Base-by-base conservation (phyloP, 53 echinoderm and acorn worm genomes). In the Paracentrotus lividus region DNA sequence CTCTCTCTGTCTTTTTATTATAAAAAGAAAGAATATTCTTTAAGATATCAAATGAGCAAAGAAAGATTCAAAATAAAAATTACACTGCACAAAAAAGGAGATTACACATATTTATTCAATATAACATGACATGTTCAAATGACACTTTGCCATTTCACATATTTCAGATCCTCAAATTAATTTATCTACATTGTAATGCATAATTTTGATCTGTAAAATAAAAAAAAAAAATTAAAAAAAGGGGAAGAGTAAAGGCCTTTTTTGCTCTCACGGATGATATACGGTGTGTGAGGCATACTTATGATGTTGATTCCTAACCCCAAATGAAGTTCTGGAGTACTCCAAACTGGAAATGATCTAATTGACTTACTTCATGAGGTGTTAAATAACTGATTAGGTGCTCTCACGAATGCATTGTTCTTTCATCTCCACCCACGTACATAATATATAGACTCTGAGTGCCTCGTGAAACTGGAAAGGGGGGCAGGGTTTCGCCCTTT, bases 331-430 rank as follows among this genome's bases (percentile, higher is more conserved):
- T 81, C 27, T 26, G 27, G 24, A 18, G n/a, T 10, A 81, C n/a
- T 72, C 47, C 47, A 81, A 26, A 18, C 81, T 81, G 81, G 81
- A 81, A 81, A 81, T 81, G 81, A 81, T 23, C 23, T 77, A 77
- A 81, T 47, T 45, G 45, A 78, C 24, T 26, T 78, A 45, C n/a
- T 45, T 81, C 40, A 40, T 81, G 81, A 47, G 81, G 1, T 81
- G 81, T 81, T 81, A 26, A 81, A 47, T 72, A 81, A 47, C 47
- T 81, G 26, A 81, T 81, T 81, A 81, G 27, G 47, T 81, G 45
- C 47, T 47, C 47, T 81, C 47, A 81, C 81, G 47, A 26, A 81
- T 45, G 81, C 47, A 45, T 81, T 81, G 81, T 81, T 81, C 40
- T 81, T n/a, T 4, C 32, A 72, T 20, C 8, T 47, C 81, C 49